Evolutionary conservation across 2,888 invertebrate species (phyloP), one percentile per base, ranked within the genome.

Genomic region (Ochropleura plecta): DNA sequence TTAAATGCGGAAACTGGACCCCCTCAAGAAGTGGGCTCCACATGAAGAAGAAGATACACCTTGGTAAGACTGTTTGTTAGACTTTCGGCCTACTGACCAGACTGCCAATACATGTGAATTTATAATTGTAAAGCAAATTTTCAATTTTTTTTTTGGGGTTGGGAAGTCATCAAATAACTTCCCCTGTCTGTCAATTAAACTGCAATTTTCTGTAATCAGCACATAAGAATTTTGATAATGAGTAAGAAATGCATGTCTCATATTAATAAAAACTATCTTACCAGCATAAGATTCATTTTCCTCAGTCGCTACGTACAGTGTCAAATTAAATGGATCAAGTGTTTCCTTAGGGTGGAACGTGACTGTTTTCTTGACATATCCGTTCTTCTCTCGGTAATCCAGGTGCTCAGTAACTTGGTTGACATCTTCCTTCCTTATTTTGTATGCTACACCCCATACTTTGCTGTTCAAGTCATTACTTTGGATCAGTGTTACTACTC

Each of bases 401-500:
- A 99, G 96, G 92, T 99, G 98, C 70, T 97, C 96, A 1, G 98
- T 97, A 0, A 99, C 99, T 80, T 96, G 92, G 12, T 97, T 96
- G 82, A 97, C 97, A 80, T 99, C 97, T 66, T 97, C 94, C 0
- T 97, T 93, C 10, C 97, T 97, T 88, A 99, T 98, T 94, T 98
- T 97, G 93, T 99, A 99, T 0, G 99, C 99, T 18, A 99, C 97
- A 5, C 99, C 99, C 98, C 99, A 99, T 0, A 99, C 99, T 88
- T 96, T 95, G 76, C 97, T 97, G 93, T 93, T 90, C 30, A 90
- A 85, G 88, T 98, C 96, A 4, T 95, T 89, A 5, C 97, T 97
- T 46, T 97, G 97, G 80, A 99, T 92, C 65, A 99, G 94, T 0
- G 99, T 99, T 0, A 99, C 99, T 42, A 99, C 99, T 89, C 99